Percentiles rank a stretch among this genome's conserved stretches.
Evolutionary conservation across 1,140 invertebrate species (phyloP).

Genomic region (Drosophila paulistorum): DNA sequence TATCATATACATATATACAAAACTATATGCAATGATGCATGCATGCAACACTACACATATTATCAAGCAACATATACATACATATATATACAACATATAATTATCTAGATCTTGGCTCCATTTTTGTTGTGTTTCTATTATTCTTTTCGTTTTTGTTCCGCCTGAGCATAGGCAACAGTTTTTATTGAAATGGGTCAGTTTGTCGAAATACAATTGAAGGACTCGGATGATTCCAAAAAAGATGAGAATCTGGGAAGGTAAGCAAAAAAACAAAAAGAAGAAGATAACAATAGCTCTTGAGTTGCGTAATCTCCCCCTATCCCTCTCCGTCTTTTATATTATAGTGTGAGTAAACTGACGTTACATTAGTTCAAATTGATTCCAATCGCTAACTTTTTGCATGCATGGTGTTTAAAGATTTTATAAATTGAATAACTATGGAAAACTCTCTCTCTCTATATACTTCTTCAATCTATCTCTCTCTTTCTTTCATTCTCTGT

Average conservation of each 20-base stretch:
- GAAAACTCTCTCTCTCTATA: too few relatives aligned
- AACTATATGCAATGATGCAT: slow-evolving; percentile 58
- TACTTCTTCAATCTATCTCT: background rate
- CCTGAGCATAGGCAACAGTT: slow-evolving; percentile 65
- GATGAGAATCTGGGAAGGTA: slow-evolving; percentile 93
- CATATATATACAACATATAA: background rate
- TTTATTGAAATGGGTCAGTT: slow-evolving; percentile 86
- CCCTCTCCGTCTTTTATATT: background rate
- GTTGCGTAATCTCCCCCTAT: background rate
- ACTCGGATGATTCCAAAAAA: slow-evolving; percentile 92
- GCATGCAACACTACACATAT: slow-evolving; percentile 45
- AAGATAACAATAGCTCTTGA: background rate
- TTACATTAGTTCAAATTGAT: background rate
- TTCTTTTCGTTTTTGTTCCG: slow-evolving; percentile 38
- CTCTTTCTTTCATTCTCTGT: slow-evolving; percentile 10
- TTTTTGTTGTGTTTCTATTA: slow-evolving; percentile 56
- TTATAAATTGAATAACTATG: background rate
- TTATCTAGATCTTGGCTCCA: slow-evolving; percentile 48
- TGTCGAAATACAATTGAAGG: slow-evolving; percentile 90
- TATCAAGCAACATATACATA: slow-evolving; percentile 26
- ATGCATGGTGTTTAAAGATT: background rate
- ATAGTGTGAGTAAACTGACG: slow-evolving; percentile 12
- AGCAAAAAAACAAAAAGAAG: slow-evolving; percentile 31
- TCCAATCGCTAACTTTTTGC: background rate
- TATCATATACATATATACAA: background rate